Evolutionary conservation across 92 coral and sea anemone species (phyloP).

Genomic region (Ricordea florida): DNA sequence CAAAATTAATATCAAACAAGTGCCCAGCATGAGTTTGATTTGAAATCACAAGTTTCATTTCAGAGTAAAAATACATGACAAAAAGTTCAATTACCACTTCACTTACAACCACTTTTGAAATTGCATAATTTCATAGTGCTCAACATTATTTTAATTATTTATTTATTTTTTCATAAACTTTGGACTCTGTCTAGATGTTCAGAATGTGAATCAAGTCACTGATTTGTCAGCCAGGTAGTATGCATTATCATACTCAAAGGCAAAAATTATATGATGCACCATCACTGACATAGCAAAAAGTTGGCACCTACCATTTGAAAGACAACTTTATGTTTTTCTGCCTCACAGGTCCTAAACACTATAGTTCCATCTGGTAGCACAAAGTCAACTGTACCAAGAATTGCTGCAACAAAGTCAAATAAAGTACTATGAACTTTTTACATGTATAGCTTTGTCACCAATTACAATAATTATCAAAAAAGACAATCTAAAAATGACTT

Average conservation of each 20-base stretch:
- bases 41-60: too few species aligned
- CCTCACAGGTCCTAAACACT: slow-evolving; percentile 91
- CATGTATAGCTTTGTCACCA: background rate
- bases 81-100: too few species aligned
- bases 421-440: background rate
- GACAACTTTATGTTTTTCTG: slow-evolving; percentile 84
- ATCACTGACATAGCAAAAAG: background rate
- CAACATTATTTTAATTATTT: too few species aligned
- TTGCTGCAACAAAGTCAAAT: slow-evolving; percentile 43
- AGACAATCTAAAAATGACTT: background rate
- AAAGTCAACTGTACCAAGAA: slow-evolving; percentile 87
- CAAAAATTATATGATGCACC: background rate
- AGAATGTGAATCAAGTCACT: too few species aligned
- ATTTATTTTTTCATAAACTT: too few species aligned
- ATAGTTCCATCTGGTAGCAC: slow-evolving; percentile 90
- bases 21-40: too few species aligned
- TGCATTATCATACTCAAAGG: background rate
- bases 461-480: background rate
- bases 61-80: too few species aligned
- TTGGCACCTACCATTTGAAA: slow-evolving; percentile 88
- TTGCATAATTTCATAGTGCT: too few species aligned
- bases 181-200: too few species aligned
- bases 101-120: too few species aligned
- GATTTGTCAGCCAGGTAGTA: background rate
- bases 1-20: too few species aligned